Conservation (phyloP, 2,113 vertebrate genomes). For the Nanorana parkeri region DNA sequence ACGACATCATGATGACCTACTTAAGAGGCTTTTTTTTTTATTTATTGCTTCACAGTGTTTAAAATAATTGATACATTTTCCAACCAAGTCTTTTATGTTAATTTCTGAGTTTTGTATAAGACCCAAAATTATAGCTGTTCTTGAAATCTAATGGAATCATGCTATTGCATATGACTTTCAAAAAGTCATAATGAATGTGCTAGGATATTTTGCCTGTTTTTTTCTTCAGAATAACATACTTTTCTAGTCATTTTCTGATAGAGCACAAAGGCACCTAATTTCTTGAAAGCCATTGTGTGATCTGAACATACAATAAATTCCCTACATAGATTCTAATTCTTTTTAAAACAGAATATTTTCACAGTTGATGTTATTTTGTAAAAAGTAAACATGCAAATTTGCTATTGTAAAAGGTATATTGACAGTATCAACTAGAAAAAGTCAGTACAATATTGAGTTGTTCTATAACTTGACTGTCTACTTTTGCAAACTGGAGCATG, state of each 20-base stretch:
- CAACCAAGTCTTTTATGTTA: conserved; percentile 62
- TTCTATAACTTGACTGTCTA: not conserved
- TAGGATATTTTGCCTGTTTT: conserved; percentile 57
- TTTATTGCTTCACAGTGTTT: conserved; percentile 67
- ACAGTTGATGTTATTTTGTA: conserved; percentile 39
- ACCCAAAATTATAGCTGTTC: conserved; percentile 57
- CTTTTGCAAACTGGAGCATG: too few species aligned
- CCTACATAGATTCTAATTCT: conserved; percentile 33
- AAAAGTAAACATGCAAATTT: conserved; percentile 50
- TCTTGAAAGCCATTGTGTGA: conserved; percentile 35
- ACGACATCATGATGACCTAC: conserved; percentile 62
- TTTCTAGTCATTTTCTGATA: conserved; percentile 52
- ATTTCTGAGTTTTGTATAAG: conserved; percentile 61
- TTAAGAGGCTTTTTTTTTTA: conserved; percentile 66
- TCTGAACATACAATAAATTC: conserved; percentile 31
- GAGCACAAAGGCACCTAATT: conserved; percentile 44
- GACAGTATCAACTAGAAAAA: not conserved
- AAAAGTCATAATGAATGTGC: conserved; percentile 58
- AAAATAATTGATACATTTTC: conserved; percentile 65
- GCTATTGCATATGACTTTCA: conserved; percentile 51
- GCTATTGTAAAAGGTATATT: conserved; percentile 14
- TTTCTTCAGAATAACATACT: conserved; percentile 41
- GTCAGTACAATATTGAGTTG: not conserved
- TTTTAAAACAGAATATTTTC: conserved; percentile 50
- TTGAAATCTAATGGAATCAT: conserved; percentile 58